Percentiles rank a stretch among this genome's conserved stretches.
phyloP scores from a whole-genome alignment of 2,113 vertebrate genomes.

The Engraulis encrasicolus region DNA sequence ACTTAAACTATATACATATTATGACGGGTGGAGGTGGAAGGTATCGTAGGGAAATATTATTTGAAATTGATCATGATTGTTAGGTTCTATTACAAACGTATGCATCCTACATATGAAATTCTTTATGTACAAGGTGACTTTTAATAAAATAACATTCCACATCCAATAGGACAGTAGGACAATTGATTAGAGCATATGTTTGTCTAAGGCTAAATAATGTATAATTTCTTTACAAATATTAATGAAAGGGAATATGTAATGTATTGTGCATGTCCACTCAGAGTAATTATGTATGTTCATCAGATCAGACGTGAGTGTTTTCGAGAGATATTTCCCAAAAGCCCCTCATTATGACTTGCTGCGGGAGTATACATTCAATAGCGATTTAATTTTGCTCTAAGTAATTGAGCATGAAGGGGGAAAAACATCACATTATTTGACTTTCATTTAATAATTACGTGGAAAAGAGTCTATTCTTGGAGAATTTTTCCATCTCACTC shows the following conservation, averaged over 20 bases:
- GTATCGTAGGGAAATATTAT: neutral
- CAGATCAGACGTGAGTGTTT: neutral
- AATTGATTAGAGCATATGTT: neutral
- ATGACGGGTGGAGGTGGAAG: neutral
- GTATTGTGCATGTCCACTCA: neutral
- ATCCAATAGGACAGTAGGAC: neutral
- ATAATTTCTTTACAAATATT: neutral
- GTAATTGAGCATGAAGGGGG: conserved; percentile 39
- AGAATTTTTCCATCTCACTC: neutral
- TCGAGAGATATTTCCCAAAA: conserved; percentile 49
- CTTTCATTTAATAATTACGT: conserved; percentile 40
- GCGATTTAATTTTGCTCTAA: conserved; percentile 39
- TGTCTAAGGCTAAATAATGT: neutral
- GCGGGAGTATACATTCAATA: conserved; percentile 34
- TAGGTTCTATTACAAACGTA: neutral
- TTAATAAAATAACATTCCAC: neutral
- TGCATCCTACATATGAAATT: no score
- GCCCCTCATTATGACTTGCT: conserved; percentile 38
- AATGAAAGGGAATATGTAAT: neutral
- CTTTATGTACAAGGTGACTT: neutral
- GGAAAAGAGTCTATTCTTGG: conserved; percentile 2
- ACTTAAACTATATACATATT: no score
- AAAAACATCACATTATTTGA: conserved; percentile 38
- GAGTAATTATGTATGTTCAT: conserved; percentile 40
- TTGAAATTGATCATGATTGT: neutral